Evolutionary conservation across 2,797 vertebrate genomes (phyloP).

Genomic region (Enteromius trimaculatus): DNA sequence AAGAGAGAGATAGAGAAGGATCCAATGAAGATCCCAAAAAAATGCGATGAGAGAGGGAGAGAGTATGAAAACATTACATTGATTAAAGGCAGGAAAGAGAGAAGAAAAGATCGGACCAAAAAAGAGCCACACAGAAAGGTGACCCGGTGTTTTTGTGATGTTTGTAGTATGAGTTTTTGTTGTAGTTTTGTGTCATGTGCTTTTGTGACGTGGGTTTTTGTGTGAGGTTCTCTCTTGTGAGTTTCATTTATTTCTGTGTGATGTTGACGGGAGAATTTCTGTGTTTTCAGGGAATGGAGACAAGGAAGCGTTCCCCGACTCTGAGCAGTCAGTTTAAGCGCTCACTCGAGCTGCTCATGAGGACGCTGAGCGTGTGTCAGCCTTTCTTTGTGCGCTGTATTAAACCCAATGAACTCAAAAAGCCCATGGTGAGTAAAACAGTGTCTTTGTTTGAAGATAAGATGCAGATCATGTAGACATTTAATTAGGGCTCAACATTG

Average conservation of each 20-base stretch:
- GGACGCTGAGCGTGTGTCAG: conserved; percentile 92
- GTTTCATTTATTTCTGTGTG: background rate
- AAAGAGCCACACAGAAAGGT: conserved; percentile 48
- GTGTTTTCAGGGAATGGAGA: conserved; percentile 87
- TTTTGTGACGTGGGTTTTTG: conserved; percentile 26
- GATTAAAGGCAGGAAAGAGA: conserved; percentile 17
- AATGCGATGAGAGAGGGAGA: conserved; percentile 23
- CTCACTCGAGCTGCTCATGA: conserved; percentile 96
- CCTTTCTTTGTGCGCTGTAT: conserved; percentile 97
- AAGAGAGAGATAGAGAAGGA: conserved; percentile 8
- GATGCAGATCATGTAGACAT: background rate
- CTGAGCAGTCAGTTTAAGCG: conserved; percentile 99
- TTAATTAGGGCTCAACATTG: background rate
- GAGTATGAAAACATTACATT: conserved; percentile 24
- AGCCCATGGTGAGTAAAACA: conserved; percentile 87
- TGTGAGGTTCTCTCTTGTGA: conserved; percentile 51
- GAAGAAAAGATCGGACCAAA: conserved; percentile 38
- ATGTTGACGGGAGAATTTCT: conserved; percentile 8
- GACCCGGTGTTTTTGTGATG: conserved; percentile 13
- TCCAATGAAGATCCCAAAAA: conserved; percentile 38
- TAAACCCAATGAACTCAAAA: conserved; percentile 97
- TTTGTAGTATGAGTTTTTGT: conserved; percentile 20
- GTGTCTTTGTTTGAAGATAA: background rate
- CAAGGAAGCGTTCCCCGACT: conserved; percentile 94
- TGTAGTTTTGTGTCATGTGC: conserved; percentile 34